Evolutionary conservation across 2,888 invertebrate genomes (phyloP).

Genomic region (Epirrhoe alternata): DNA sequence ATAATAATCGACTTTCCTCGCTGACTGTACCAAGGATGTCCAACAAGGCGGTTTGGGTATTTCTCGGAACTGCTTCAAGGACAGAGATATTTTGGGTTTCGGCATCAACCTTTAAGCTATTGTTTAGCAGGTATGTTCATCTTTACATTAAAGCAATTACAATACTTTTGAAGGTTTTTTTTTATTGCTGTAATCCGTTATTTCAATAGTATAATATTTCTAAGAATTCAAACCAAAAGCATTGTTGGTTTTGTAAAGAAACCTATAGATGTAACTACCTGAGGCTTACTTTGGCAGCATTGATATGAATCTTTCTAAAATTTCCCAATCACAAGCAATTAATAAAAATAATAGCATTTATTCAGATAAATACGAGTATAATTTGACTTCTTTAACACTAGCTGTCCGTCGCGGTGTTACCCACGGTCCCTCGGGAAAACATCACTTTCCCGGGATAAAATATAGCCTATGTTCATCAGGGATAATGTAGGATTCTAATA

Average conservation of each 20-base stretch:
- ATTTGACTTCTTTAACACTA: too few species aligned
- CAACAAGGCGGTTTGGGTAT: slow-evolving; percentile 29
- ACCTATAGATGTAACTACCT: slow-evolving; percentile 5
- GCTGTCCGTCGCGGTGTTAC: too few species aligned
- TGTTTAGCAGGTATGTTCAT: slow-evolving; percentile 42
- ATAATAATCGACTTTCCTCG: too few species aligned
- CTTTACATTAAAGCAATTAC: background rate
- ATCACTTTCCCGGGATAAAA: too few species aligned
- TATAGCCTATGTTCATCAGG: too few species aligned
- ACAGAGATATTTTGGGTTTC: slow-evolving; percentile 42
- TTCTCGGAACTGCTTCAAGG: slow-evolving; percentile 44
- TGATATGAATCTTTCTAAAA: too few species aligned
- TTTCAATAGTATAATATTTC: slow-evolving; percentile 28
- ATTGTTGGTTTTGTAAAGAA: slow-evolving; percentile 18
- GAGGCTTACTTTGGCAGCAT: background rate
- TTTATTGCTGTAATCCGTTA: slow-evolving; percentile 26
- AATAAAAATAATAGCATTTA: too few species aligned
- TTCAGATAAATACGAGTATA: too few species aligned
- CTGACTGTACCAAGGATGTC: too few species aligned
- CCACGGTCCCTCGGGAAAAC: too few species aligned
- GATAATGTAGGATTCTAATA: too few species aligned
- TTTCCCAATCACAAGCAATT: too few species aligned
- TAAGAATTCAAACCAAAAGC: slow-evolving; percentile 20
- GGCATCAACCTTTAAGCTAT: slow-evolving; percentile 39
- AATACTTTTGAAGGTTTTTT: background rate